Evolutionary conservation across 2,888 invertebrate genomes (phyloP).

Genomic region (Drosophila engyochracea): DNA sequence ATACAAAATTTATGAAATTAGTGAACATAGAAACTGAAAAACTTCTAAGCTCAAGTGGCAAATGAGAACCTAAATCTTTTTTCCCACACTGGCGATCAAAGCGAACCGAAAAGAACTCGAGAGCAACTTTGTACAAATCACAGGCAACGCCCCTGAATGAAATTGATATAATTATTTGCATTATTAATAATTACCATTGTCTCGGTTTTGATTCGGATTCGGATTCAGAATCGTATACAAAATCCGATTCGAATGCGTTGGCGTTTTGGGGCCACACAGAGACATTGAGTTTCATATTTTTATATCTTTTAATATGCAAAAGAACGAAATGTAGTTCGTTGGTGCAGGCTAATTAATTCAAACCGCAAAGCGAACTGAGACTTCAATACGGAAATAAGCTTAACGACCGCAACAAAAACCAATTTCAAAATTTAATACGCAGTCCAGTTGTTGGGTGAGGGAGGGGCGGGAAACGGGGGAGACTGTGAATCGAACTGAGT

Average conservation of each 20-base stretch:
- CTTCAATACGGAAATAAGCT: slow-evolving; percentile 81
- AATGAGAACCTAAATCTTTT: slow-evolving; percentile 59
- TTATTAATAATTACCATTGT: slow-evolving; percentile 81
- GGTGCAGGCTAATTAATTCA: slow-evolving; percentile 77
- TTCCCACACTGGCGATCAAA: slow-evolving; percentile 71
- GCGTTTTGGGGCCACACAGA: slow-evolving; percentile 69
- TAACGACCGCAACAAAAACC: slow-evolving; percentile 77
- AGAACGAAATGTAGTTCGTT: slow-evolving; percentile 55
- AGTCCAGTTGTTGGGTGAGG: slow-evolving; percentile 25
- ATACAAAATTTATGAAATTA: slow-evolving; percentile 36
- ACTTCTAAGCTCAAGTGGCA: slow-evolving; percentile 67
- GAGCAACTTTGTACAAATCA: slow-evolving; percentile 59
- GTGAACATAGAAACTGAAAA: slow-evolving; percentile 43
- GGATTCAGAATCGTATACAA: slow-evolving; percentile 23
- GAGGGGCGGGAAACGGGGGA: neutral
- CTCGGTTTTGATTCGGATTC: slow-evolving; percentile 41
- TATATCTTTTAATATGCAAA: slow-evolving; percentile 62
- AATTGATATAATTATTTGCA: slow-evolving; percentile 80
- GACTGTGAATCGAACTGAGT: slow-evolving; percentile 21
- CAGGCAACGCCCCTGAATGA: slow-evolving; percentile 76
- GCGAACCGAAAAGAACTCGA: slow-evolving; percentile 61
- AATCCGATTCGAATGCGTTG: slow-evolving; percentile 59
- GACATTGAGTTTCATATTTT: slow-evolving; percentile 27
- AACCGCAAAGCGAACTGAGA: slow-evolving; percentile 71
- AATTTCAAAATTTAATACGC: slow-evolving; percentile 78